A percentile compares a stretch with the other conserved stretches of the same genome.
These are phyloP conservation scores for Phalacrocorax brasilianus DNA, from an alignment of 2,113 vertebrate genomes.

Conservation along the genomic window DNA sequence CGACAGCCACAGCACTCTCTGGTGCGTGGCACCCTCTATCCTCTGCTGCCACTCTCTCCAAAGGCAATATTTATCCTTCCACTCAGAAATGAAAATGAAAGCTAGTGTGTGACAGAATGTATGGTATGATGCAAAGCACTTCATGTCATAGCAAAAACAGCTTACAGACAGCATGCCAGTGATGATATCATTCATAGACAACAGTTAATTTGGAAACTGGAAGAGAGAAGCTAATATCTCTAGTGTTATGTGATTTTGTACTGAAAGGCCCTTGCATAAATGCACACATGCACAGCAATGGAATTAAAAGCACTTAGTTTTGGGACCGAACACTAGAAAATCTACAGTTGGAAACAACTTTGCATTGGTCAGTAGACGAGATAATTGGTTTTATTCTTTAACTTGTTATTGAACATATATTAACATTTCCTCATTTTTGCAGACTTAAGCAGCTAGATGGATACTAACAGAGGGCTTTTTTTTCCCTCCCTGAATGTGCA, in stretches of 20 bases:
- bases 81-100: conserved; percentile 67
- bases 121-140: conserved; percentile 30
- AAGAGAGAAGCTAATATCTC: conserved; percentile 49
- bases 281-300: neutral
- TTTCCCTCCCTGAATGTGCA: neutral
- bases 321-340: neutral
- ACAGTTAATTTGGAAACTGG: conserved; percentile 40
- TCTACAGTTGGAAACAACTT: neutral
- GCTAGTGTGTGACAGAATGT: conserved; percentile 42
- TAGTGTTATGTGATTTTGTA: conserved; percentile 12
- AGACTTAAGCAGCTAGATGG: neutral
- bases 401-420: neutral
- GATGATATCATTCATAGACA: conserved; percentile 38
- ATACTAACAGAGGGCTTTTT: neutral
- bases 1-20: neutral
- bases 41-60: neutral
- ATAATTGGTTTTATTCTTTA: neutral
- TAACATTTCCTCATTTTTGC: neutral
- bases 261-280: conserved; percentile 3
- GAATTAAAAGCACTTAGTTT: neutral
- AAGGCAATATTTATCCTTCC: conserved; percentile 69
- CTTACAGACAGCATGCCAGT: conserved; percentile 37
- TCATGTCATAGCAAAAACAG: conserved; percentile 32
- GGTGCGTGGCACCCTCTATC: neutral
- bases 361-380: neutral